Conservation (phyloP, 2,888 invertebrate species). For the Lithophane socia region DNA sequence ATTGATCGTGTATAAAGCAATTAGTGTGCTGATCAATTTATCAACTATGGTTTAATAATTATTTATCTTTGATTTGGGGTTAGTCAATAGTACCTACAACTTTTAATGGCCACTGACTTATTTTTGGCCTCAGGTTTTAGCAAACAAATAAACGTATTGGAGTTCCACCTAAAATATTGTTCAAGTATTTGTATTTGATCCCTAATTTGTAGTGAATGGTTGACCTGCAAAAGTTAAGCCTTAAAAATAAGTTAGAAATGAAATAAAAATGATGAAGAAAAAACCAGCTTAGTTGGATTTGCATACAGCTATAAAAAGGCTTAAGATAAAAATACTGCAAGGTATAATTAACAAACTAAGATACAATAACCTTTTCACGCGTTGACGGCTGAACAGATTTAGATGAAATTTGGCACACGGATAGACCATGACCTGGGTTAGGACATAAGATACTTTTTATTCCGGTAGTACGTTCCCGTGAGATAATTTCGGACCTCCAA, state of each 20-base stretch:
- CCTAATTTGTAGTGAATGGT: slow-evolving; percentile 1
- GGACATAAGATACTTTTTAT: not conserved
- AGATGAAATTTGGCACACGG: not conserved
- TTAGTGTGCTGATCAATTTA: not conserved
- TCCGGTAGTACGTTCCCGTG: not conserved
- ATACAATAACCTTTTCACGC: not conserved
- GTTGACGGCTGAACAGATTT: not conserved
- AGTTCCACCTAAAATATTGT: not conserved
- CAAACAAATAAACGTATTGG: not conserved
- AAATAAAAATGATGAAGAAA: slow-evolving; percentile 8
- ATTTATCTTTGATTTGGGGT: slow-evolving; percentile 23
- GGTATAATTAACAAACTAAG: not conserved
- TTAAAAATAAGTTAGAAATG: not conserved
- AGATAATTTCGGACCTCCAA: not conserved
- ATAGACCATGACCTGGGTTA: not conserved
- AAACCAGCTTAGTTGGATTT: slow-evolving; percentile 2
- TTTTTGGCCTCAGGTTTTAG: not conserved
- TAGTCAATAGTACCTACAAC: slow-evolving; percentile 5
- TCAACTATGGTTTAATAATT: not conserved
- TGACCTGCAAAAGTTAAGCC: slow-evolving; percentile 5
- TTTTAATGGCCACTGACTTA: slow-evolving; percentile 6
- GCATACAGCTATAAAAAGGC: not conserved
- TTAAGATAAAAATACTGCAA: slow-evolving; percentile 1
- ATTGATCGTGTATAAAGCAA: too few species aligned
- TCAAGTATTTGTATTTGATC: slow-evolving; percentile 2